Evolutionary conservation across 2,888 invertebrate species (phyloP), one percentile per base, ranked within the genome.

Genomic region (Coenonympha glycerion): DNA sequence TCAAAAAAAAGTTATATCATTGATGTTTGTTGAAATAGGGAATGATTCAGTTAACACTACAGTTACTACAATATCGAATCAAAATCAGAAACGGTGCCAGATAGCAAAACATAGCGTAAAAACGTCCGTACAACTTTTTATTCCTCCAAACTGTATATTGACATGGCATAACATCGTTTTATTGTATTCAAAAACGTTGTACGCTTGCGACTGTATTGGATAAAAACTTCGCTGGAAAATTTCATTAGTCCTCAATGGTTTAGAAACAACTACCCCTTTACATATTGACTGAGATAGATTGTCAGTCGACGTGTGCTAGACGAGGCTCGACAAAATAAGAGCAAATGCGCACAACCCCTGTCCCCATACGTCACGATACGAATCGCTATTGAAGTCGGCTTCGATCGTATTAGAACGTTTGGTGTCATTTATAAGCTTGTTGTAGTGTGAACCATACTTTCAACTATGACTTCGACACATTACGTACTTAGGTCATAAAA

Each of bases 281-380:
- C 69, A 78, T 83, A 83, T 84, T 81, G 82, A 82, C 84, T 78
- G 79, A 76, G 83, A 84, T 80, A 84, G 85, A 85, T 84, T 79
- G 84, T 81, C 85, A 82, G 79, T 71, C 75, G 78, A 76, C 76
- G 77, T 77, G 77, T 74, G 77, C 77, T 79, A 79, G 82, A 81
- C 82, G 83, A 79, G 78, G 77, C 69, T 63, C 62, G 73, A 70
- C 67, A 69, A 81, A 83, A 84, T 80, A 83, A 83, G 80, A 83
- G 74, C 79, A 78, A 80, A 79, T 74, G 72, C 76, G 73, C 67
- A 65, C 71, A 71, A 76, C 78, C 79, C 79, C 76, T 79, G 77
- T 76, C 78, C 71, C 71, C 75, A 71, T 76, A 66, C 72, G 79
- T 80, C 79, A 79, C 73, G 65, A 67, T 73, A 69, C 67, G 68